Evolutionary conservation across 2,113 vertebrate species (phyloP).

Genomic region (Aegithalos caudatus): DNA sequence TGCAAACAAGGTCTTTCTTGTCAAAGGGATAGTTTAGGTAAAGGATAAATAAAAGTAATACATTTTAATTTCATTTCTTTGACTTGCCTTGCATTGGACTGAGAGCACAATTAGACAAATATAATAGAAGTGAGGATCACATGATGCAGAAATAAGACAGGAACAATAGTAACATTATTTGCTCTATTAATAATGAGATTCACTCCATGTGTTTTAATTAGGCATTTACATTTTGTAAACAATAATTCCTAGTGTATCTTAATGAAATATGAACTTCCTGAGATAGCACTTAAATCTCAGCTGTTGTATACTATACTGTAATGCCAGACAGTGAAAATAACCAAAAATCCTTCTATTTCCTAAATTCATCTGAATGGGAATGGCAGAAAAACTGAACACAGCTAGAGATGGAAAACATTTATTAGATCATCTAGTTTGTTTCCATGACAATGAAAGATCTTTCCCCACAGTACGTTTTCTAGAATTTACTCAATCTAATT

Average conservation of each 20-base stretch:
- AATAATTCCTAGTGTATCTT: background rate
- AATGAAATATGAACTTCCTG: background rate
- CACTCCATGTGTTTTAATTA: background rate
- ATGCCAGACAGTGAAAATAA: background rate
- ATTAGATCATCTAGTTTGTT: constrained; percentile 35
- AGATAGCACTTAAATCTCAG: background rate
- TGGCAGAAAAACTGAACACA: background rate
- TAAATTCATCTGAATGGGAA: background rate
- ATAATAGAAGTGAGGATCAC: background rate
- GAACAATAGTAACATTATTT: background rate
- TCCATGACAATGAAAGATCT: constrained; percentile 52
- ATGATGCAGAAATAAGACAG: background rate
- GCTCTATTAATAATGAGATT: background rate
- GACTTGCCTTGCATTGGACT: background rate
- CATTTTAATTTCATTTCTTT: background rate
- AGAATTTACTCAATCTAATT: constrained; percentile 16
- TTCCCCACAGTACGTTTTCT: background rate
- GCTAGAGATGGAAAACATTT: background rate
- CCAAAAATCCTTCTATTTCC: background rate
- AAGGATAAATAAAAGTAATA: background rate
- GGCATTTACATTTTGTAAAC: background rate
- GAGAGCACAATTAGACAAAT: background rate
- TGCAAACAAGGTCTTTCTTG: background rate
- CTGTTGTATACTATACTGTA: background rate
- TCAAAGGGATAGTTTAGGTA: background rate